Evolutionary conservation across 2,113 vertebrate genomes (phyloP), one percentile per base, ranked within the genome.

Genomic region (Lepus timidus): DNA sequence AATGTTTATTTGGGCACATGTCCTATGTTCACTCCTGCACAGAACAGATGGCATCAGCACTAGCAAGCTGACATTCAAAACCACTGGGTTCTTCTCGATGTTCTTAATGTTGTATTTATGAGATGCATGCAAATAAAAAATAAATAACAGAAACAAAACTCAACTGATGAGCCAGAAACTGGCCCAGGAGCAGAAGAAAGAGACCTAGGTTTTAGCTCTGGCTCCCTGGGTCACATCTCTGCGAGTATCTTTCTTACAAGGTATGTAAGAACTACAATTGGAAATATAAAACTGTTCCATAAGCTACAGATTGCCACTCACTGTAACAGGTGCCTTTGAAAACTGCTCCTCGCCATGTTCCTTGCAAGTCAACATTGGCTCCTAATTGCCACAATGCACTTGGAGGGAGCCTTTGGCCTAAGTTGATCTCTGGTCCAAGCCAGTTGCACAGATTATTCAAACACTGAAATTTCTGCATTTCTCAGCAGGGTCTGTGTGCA

Each of bases 341-440:
- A 51, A 0, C n/a, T 4, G 22, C 0, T 74, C 22, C 31, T 62
- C 25, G 19, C 20, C 19, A 51, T 0, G 27, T 1, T 64, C n/a
- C 55, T 13, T 4, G 23, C 7, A 80, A 6, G 33, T 25, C 85
- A 8, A 13, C 0, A 0, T 61, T 14, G 33, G 74, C 39, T 51
- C 68, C n/a, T 61, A 62, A 73, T 11, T 81, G 84, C 61, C 84
- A 36, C 7, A 6, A 0, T 8, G 55, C 22, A 6, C 52, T 25
- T 36, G 39, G 0, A 19, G 75, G 25, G 75, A 49, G 64, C 78
- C n/a, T 10, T 13, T 7, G 9, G 44, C 4, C 7, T 3, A 78
- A 85, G n/a, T 19, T 2, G 82, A 44, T 12, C 16, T 31, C 36
- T 49, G 25, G 85, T 6, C 52, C 78, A 31, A n/a, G 44, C 1